Evolutionary conservation across 2,888 invertebrate species (phyloP).

Genomic region (Pyrgus malvae): DNA sequence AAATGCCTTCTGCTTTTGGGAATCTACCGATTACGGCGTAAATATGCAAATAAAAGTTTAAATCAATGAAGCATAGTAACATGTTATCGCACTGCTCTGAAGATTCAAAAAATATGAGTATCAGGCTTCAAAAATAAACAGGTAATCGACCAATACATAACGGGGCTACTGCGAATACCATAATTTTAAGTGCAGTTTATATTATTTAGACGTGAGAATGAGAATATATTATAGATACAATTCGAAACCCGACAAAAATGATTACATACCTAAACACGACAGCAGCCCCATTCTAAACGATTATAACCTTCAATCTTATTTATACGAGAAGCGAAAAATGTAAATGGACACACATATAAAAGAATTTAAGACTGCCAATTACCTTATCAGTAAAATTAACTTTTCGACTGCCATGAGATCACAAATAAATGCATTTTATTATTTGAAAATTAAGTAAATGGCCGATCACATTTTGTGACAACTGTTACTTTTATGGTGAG

Average conservation of each 20-base stretch:
- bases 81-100: slow-evolving; percentile 23
- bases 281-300: slow-evolving; percentile 29
- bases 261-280: slow-evolving; percentile 24
- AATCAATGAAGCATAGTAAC: neutral
- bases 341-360: slow-evolving; percentile 7
- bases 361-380: slow-evolving; percentile 41
- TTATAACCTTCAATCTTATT: slow-evolving; percentile 21
- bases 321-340: slow-evolving; percentile 22
- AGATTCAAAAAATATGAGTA: slow-evolving; percentile 11
- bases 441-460: slow-evolving; percentile 40
- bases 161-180: slow-evolving; percentile 21
- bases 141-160: slow-evolving; percentile 23
- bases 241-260: slow-evolving; percentile 26
- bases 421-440: slow-evolving; percentile 72
- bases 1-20: slow-evolving; percentile 5
- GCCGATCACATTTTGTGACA: slow-evolving; percentile 1
- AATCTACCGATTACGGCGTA: neutral
- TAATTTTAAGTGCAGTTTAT: slow-evolving; percentile 28
- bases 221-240: slow-evolving; percentile 28
- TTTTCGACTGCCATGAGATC: slow-evolving; percentile 67
- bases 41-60: slow-evolving; percentile 1
- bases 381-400: slow-evolving; percentile 41
- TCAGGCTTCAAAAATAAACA: slow-evolving; percentile 19
- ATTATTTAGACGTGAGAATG: slow-evolving; percentile 28
- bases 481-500: neutral